Evolutionary conservation across 2,888 invertebrate species (phyloP).

Genomic region (Hartigia nigra): DNA sequence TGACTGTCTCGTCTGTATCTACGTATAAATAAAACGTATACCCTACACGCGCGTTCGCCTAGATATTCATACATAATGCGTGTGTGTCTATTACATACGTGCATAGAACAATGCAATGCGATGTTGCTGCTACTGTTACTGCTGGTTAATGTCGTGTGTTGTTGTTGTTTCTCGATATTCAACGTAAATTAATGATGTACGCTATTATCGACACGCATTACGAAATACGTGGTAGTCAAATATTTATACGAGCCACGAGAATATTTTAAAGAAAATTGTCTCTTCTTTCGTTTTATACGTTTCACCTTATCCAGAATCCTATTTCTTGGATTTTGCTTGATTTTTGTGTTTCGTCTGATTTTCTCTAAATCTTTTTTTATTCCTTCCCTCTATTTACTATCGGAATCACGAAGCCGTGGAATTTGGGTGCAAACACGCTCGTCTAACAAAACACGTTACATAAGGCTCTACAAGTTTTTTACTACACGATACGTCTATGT

Average conservation of each 20-base stretch:
- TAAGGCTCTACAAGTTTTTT: background rate
- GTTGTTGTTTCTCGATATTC: conserved; percentile 64
- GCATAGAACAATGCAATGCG: conserved; percentile 35
- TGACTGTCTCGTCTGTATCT: conserved; percentile 28
- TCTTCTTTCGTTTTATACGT: background rate
- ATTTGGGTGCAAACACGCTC: background rate
- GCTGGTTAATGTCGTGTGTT: conserved; percentile 64
- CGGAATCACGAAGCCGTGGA: background rate
- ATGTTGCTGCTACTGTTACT: conserved; percentile 55
- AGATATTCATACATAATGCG: conserved; percentile 24
- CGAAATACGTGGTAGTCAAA: background rate
- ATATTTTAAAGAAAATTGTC: background rate
- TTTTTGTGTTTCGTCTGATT: conserved; percentile 12
- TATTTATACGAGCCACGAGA: background rate
- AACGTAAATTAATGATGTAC: conserved; percentile 19
- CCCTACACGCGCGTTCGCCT: background rate
- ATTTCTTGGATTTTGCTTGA: background rate
- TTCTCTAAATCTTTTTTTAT: conserved; percentile 13
- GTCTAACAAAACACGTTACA: background rate
- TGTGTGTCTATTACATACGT: conserved; percentile 8
- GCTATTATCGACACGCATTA: background rate
- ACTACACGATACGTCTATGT: background rate
- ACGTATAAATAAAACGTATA: conserved; percentile 8
- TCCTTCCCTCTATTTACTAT: conserved; percentile 15
- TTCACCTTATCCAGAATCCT: background rate